Conservation (phyloP, 2,113 vertebrate genomes). For the Tretioscincus oriximinensis region DNA sequence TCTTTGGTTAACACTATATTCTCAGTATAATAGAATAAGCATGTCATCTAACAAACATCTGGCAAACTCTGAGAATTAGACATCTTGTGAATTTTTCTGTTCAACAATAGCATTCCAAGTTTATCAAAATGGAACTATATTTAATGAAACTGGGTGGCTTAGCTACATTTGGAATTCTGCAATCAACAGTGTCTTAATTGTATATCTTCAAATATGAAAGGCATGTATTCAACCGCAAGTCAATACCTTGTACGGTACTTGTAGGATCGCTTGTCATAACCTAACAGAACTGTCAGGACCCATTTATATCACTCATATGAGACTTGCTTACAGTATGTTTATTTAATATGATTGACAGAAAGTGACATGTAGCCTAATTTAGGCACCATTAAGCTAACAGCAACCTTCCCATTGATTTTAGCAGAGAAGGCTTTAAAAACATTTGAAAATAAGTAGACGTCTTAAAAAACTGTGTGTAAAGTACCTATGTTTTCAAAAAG, state of each 20-base stretch:
- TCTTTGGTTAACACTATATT: background rate
- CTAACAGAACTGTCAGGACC: slow-evolving; percentile 57
- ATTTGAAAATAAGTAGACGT: slow-evolving; percentile 16
- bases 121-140: background rate
- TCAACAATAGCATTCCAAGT: background rate
- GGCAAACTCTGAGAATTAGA: background rate
- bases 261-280: slow-evolving; percentile 60
- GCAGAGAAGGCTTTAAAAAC: slow-evolving; percentile 8
- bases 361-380: slow-evolving; percentile 49
- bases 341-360: slow-evolving; percentile 48
- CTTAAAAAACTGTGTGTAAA: slow-evolving; percentile 25
- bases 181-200: slow-evolving; percentile 56
- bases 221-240: slow-evolving; percentile 56
- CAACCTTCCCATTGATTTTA: slow-evolving; percentile 25
- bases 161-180: slow-evolving; percentile 40
- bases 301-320: slow-evolving; percentile 21
- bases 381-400: slow-evolving; percentile 48
- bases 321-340: slow-evolving; percentile 7
- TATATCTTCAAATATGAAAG: slow-evolving; percentile 54
- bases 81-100: background rate
- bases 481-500: background rate
- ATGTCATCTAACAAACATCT: background rate
- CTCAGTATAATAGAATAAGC: background rate
- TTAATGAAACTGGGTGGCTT: background rate
- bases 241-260: slow-evolving; percentile 43